Evolutionary conservation across 2,113 vertebrate genomes (phyloP).

Genomic region (Speoplatyrhinus poulsoni): DNA sequence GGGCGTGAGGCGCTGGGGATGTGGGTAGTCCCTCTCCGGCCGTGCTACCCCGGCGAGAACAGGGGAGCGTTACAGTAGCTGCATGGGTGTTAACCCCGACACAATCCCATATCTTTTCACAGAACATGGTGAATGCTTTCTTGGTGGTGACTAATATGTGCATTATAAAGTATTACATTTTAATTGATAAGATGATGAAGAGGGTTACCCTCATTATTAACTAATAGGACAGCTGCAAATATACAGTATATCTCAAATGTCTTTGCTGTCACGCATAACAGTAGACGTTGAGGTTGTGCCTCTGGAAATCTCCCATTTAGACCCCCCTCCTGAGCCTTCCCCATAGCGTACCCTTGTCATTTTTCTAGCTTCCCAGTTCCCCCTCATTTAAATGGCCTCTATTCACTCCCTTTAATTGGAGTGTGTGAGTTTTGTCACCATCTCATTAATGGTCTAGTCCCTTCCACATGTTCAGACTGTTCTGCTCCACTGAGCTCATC

Average conservation of each 20-base stretch:
- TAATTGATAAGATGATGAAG: too few species aligned
- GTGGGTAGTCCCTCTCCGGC: too few species aligned
- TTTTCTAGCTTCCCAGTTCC: conserved; percentile 44
- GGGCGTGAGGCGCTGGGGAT: too few species aligned
- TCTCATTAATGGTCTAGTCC: conserved; percentile 78
- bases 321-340: conserved; percentile 17
- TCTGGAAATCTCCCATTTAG: conserved; percentile 4
- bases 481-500: conserved; percentile 75
- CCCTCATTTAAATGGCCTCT: conserved; percentile 60
- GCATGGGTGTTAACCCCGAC: too few species aligned
- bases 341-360: conserved; percentile 42
- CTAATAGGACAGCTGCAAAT: not conserved
- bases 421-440: conserved; percentile 71
- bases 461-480: conserved; percentile 56
- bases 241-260: not conserved
- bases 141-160: too few species aligned
- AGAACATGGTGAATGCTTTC: too few species aligned
- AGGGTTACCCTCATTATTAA: not conserved
- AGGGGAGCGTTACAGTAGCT: too few species aligned
- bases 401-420: conserved; percentile 75
- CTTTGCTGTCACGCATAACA: not conserved
- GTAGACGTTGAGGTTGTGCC: not conserved
- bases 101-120: too few species aligned
- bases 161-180: too few species aligned
- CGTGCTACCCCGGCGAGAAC: too few species aligned